Evolutionary conservation across 64 coral and sea anemone genomes (phyloP).

Genomic region (Trachythela sp.): DNA sequence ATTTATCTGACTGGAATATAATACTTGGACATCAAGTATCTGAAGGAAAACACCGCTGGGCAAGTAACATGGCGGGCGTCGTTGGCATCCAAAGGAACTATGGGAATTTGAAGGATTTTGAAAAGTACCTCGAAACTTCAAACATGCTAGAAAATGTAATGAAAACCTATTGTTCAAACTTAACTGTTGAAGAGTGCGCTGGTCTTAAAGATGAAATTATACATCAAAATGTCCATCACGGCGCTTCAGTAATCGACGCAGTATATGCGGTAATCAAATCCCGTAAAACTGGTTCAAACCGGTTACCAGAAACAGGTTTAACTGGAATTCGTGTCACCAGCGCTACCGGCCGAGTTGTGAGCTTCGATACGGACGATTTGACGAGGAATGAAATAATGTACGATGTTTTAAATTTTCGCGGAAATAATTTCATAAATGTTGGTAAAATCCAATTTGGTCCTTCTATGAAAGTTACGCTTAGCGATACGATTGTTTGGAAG

Average conservation of each 20-base stretch:
- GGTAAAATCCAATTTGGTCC: neutral
- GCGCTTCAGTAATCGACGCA: conserved; percentile 1
- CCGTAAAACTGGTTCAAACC: neutral
- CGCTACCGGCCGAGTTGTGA: neutral
- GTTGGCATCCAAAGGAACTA: neutral
- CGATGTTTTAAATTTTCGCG: neutral
- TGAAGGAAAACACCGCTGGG: neutral
- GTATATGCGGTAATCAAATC: neutral
- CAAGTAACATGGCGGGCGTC: neutral
- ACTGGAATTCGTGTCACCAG: neutral
- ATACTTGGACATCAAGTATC: neutral
- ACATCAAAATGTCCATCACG: neutral
- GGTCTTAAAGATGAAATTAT: neutral
- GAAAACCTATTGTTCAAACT: neutral
- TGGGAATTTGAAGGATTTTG: neutral
- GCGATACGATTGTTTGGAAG: conserved; percentile 59
- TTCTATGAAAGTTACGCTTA: neutral
- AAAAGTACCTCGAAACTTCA: neutral
- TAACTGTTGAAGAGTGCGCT: neutral
- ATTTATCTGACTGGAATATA: neutral
- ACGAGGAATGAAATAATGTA: neutral
- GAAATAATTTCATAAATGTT: neutral
- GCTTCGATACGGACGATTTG: neutral
- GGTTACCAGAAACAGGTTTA: neutral
- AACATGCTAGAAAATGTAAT: neutral